Evolutionary conservation across 1,140 invertebrate genomes (phyloP).

Genomic region (Tetramorium simillimum): DNA sequence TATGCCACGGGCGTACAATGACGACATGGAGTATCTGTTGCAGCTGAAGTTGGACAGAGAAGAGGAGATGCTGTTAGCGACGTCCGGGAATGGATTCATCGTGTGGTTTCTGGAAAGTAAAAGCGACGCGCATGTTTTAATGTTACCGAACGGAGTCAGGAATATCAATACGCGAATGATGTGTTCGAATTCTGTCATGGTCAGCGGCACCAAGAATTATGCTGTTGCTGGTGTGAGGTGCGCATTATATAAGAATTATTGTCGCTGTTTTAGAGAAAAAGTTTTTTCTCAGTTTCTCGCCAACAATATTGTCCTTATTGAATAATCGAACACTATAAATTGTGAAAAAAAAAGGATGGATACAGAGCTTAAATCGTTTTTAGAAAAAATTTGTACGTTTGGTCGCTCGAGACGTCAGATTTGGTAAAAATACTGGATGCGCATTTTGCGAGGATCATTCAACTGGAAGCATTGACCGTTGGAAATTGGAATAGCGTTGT

Average conservation of each 20-base stretch:
- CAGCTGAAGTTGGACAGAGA: slow-evolving; percentile 93
- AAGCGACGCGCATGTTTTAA: slow-evolving; percentile 88
- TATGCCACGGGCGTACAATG: slow-evolving; percentile 88
- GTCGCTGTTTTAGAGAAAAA: too few relatives aligned
- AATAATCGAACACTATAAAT: not conserved
- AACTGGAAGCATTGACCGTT: slow-evolving; percentile 93
- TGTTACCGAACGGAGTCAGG: slow-evolving; percentile 94
- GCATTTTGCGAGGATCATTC: slow-evolving; percentile 98
- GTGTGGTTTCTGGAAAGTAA: slow-evolving; percentile 89
- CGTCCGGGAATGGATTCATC: slow-evolving; percentile 93
- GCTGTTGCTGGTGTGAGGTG: slow-evolving; percentile 97
- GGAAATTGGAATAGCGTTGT: slow-evolving; percentile 97
- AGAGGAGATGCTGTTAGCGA: slow-evolving; percentile 93
- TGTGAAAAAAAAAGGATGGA: not conserved
- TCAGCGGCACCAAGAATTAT: slow-evolving; percentile 95
- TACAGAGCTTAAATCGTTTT: slow-evolving; percentile 57
- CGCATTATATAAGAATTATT: not conserved
- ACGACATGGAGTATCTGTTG: slow-evolving; percentile 91
- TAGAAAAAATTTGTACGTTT: slow-evolving; percentile 98
- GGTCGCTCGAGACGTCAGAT: slow-evolving; percentile 92
- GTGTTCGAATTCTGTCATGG: slow-evolving; percentile 95
- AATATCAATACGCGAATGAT: slow-evolving; percentile 97
- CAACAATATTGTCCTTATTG: not conserved
- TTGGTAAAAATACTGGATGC: slow-evolving; percentile 97
- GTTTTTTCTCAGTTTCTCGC: not conserved